Conservation (phyloP, 2,113 vertebrate species). For the Spheniscus mendiculus region DNA sequence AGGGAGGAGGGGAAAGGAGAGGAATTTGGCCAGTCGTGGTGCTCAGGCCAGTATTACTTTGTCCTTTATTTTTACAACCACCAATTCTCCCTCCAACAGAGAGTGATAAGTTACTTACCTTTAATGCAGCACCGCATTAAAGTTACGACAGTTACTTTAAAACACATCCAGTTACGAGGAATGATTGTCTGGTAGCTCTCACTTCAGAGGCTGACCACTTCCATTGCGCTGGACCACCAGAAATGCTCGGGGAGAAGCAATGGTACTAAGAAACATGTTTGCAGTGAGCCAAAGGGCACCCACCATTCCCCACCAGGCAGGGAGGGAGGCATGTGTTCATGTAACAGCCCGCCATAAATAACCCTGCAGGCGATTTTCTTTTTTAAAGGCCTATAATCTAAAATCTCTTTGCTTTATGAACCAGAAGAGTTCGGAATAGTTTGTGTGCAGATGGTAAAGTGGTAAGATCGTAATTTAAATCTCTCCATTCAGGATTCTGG, state of each 20-base stretch:
- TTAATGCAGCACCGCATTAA: background rate
- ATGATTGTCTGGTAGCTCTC: background rate
- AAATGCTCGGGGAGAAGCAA: background rate
- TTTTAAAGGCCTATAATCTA: background rate
- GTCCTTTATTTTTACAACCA: constrained; percentile 22
- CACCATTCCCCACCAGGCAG: background rate
- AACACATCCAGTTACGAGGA: background rate
- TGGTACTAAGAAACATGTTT: background rate
- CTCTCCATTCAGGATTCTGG: constrained; percentile 84
- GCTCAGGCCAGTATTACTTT: background rate
- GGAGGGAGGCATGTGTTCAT: background rate
- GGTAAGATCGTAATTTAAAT: background rate
- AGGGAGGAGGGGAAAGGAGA: background rate
- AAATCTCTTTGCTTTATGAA: background rate
- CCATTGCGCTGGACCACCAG: background rate
- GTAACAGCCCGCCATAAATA: background rate
- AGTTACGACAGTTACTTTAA: no score
- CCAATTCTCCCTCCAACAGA: background rate
- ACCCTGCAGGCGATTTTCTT: background rate
- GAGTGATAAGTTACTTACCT: background rate
- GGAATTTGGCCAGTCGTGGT: background rate
- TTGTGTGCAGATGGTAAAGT: background rate
- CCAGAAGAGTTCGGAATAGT: background rate
- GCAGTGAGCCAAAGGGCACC: background rate
- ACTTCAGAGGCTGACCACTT: background rate